phyloP scores from a whole-genome alignment of 1,140 invertebrate species.

The Euwallacea fornicatus region DNA sequence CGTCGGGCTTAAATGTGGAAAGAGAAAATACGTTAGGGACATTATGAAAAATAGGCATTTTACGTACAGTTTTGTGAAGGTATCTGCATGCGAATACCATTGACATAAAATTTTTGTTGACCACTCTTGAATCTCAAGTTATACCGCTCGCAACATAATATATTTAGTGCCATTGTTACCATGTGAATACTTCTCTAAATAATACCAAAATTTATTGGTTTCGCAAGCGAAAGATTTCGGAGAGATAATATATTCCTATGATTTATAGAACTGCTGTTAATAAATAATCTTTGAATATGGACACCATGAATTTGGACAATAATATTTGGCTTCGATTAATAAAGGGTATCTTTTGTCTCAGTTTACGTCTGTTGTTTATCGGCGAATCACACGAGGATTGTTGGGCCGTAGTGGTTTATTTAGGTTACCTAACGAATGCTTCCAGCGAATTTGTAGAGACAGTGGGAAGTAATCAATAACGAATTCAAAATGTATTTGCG shows the following conservation, averaged over 20 bases:
- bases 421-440: no score
- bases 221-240: not conserved
- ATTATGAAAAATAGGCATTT: no score
- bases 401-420: no score
- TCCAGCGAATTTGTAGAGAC: no score
- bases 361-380: no score
- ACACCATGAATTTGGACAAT: not conserved
- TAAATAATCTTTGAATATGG: slow-evolving; percentile 2
- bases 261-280: slow-evolving; percentile 3
- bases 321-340: not conserved
- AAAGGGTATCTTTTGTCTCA: not conserved
- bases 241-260: slow-evolving; percentile 6
- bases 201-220: slow-evolving; percentile 2
- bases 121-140: not conserved
- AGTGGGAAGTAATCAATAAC: no score
- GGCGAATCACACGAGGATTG: no score
- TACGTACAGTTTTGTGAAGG: no score
- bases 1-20: no score
- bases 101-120: not conserved
- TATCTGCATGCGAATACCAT: not conserved
- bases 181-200: slow-evolving; percentile 6
- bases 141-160: not conserved
- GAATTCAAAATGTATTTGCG: no score
- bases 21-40: no score
- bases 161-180: slow-evolving; percentile 5